Evolutionary conservation across 2,113 vertebrate species (phyloP).

Genomic region (Crotalus horridus): DNA sequence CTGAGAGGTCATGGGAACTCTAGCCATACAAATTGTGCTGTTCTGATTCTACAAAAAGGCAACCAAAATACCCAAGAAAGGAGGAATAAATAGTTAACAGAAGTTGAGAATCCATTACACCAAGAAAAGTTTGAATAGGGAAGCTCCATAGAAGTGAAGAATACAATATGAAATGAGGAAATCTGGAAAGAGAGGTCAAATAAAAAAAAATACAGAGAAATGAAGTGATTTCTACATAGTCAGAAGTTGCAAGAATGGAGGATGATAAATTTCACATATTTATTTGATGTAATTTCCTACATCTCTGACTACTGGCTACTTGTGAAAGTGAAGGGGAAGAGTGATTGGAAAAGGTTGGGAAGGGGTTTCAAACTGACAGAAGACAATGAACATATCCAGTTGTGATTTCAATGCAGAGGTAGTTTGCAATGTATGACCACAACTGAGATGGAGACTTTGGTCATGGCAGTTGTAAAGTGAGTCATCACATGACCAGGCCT

Average conservation of each 20-base stretch:
- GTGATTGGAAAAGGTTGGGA: neutral
- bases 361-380: accelerated
- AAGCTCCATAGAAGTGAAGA: neutral
- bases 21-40: neutral
- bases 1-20: neutral
- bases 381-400: neutral
- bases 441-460: no score
- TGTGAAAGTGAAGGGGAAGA: neutral
- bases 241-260: neutral
- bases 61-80: no score
- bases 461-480: no score
- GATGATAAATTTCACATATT: neutral
- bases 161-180: neutral
- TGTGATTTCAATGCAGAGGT: neutral
- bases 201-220: neutral
- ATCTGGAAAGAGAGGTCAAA: neutral
- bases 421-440: no score
- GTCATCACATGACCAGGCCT: no score
- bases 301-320: neutral
- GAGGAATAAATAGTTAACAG: no score
- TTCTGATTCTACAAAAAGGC: neutral
- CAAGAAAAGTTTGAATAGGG: no score
- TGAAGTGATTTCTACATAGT: neutral
- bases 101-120: no score
- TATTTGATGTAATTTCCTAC: neutral